A percentile compares a stretch with the other conserved stretches of the same genome.
Conservation (phyloP, 2,888 invertebrate genomes). For the Melieria crassipennis region DNA sequence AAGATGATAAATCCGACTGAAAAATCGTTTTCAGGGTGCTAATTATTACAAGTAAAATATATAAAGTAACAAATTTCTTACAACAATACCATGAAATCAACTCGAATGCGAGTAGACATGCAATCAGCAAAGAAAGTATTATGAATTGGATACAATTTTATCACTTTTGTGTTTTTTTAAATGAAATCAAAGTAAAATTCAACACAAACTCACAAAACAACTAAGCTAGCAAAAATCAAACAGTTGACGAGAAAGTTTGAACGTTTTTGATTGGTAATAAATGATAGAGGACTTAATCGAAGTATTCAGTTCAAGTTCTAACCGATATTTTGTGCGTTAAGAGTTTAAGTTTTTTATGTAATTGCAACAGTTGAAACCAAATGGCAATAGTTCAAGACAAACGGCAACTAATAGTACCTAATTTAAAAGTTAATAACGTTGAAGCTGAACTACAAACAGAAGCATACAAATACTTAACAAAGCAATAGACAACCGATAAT, state of each 20-base stretch:
- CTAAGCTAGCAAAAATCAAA: conserved; percentile 28
- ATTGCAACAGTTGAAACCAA: conserved; percentile 21
- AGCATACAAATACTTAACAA: not conserved
- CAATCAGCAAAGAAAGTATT: not conserved
- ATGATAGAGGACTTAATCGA: conserved; percentile 20
- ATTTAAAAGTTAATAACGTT: conserved; percentile 17
- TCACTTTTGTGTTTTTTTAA: not conserved
- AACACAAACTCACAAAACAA: conserved; percentile 13
- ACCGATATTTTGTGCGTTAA: conserved; percentile 18
- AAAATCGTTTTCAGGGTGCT: conserved; percentile 67
- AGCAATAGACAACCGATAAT: not conserved
- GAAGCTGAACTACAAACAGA: conserved; percentile 12
- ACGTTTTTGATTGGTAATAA: conserved; percentile 64
- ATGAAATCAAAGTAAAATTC: not conserved
- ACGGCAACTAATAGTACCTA: conserved; percentile 31
- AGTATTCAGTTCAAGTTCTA: conserved; percentile 15
- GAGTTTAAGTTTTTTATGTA: conserved; percentile 11
- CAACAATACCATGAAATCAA: not conserved
- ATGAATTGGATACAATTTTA: not conserved
- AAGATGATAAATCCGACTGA: conserved; percentile 58
- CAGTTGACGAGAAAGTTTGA: conserved; percentile 53
- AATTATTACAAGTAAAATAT: conserved; percentile 40
- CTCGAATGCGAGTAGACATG: not conserved
- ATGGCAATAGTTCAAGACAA: conserved; percentile 38
- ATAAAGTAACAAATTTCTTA: not conserved